Base-by-base conservation (phyloP, 2,888 invertebrate genomes). In the Plebejus argus region DNA sequence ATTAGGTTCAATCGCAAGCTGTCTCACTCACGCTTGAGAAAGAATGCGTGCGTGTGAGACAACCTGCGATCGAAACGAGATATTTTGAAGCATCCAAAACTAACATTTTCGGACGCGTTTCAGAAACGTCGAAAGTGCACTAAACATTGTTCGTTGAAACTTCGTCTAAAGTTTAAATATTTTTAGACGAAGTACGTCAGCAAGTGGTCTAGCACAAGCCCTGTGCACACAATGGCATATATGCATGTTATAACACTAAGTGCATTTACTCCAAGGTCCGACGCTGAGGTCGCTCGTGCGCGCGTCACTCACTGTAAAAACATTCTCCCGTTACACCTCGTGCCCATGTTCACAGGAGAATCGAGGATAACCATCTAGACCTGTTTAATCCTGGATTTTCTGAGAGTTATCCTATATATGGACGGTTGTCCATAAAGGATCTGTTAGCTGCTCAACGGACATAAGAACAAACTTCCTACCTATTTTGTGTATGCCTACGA, bases 201-300 rank as follows among this genome's bases (percentile, higher is more conserved):
- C 66, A 66, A 66, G 28, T 33, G 28, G 10, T 61, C 61, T 28
- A 66, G 66, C 61, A 20, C 61, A 39, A 82, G 76, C 28, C 18
- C 33, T 78, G n/a, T 76, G 66, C 53, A 53, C 70, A 49, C 74
- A 77, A 58, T 49, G 78, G 79, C 76, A 78, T 79, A 78, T 79
- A 79, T 66, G 66, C 10, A 66, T 28, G 81, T 81, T 82, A 82
- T 81, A 58, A 79, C 80, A 82, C 80, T 80, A 79, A 80, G 56
- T 70, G 78, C 77, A 76, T 80, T 78, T 84, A 83, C 85, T 84
- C 86, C 92, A 91, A 91, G 92, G 91, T 89, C 90, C 87, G 86
- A 83, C 83, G 84, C 87, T 86, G 90, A 92, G 91, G 92, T 91
- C 92, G 90, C 87, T 86, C 85, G 85, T 82, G 88, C 88, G 90